Conservation (phyloP, 2,888 invertebrate genomes). For the Cheilosia vulpina region DNA sequence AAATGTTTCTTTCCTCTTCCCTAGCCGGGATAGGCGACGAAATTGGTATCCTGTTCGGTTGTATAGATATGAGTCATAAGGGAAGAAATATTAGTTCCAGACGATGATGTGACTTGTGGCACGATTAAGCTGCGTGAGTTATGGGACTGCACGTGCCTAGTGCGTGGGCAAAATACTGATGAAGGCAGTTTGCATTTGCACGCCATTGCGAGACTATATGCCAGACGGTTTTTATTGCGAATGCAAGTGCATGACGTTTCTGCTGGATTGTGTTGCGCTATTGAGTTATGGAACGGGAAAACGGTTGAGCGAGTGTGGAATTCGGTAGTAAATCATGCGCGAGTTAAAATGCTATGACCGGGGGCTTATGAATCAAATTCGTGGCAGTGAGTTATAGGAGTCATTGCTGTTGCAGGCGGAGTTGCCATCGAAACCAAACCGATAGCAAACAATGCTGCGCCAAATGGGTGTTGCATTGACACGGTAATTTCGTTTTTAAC, state of each 20-base stretch:
- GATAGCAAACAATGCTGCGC: conserved; percentile 15
- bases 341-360: conserved; percentile 52
- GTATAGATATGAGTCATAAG: conserved; percentile 45
- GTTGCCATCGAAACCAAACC: conserved; percentile 47
- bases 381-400: conserved; percentile 61
- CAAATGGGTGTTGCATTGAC: conserved; percentile 36
- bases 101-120: conserved; percentile 44
- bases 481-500: conserved; percentile 11
- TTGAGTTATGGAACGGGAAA: conserved; percentile 58
- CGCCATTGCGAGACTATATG: conserved; percentile 10
- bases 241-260: conserved; percentile 69
- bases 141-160: conserved; percentile 57
- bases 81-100: conserved; percentile 45
- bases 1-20: not conserved
- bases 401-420: conserved; percentile 6
- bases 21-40: conserved; percentile 1
- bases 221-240: conserved; percentile 54
- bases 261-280: conserved; percentile 57
- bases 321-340: conserved; percentile 72
- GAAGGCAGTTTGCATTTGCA: conserved; percentile 54
- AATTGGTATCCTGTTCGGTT: conserved; percentile 35
- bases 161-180: conserved; percentile 66
- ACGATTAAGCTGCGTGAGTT: conserved; percentile 56
- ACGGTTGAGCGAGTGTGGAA: conserved; percentile 60
- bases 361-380: conserved; percentile 59